These are phyloP conservation scores for Drosophila colorata DNA, from an alignment of 2,888 invertebrate species.

Conservation along the genomic window DNA sequence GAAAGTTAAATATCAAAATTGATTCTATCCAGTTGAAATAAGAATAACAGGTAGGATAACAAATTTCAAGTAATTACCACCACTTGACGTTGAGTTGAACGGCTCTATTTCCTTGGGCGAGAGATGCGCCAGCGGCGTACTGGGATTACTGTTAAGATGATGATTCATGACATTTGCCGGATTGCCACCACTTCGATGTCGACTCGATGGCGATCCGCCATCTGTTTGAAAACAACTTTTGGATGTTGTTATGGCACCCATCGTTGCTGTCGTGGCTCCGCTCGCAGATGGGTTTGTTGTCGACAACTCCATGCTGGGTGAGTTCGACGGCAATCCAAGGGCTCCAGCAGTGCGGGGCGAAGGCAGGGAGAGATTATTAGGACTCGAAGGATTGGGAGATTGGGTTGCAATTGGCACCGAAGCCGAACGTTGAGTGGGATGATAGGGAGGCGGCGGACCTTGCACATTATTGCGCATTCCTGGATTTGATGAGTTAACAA, in stretches of 20 bases:
- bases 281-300: slow-evolving; percentile 83
- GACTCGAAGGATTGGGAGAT: slow-evolving; percentile 90
- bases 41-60: background rate
- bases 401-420: slow-evolving; percentile 91
- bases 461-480: slow-evolving; percentile 83
- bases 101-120: slow-evolving; percentile 86
- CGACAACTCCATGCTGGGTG: slow-evolving; percentile 88
- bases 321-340: slow-evolving; percentile 88
- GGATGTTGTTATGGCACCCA: slow-evolving; percentile 22
- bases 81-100: slow-evolving; percentile 43
- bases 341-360: slow-evolving; percentile 87
- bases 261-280: slow-evolving; percentile 23
- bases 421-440: slow-evolving; percentile 90
- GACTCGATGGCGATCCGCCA: slow-evolving; percentile 63
- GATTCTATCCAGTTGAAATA: too few relatives aligned
- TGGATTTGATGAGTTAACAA: slow-evolving; percentile 38
- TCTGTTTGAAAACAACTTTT: slow-evolving; percentile 72
- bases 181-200: slow-evolving; percentile 49
- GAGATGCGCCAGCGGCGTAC: slow-evolving; percentile 89
- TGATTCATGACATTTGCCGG: slow-evolving; percentile 85
- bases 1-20: background rate
- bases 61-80: slow-evolving; percentile 26
- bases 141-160: slow-evolving; percentile 88
- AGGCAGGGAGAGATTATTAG: slow-evolving; percentile 91
- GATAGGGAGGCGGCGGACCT: slow-evolving; percentile 92